Percentiles rank a stretch among this genome's conserved stretches.
Evolutionary conservation across 2,888 invertebrate species (phyloP).

Genomic region (Dexiosoma caninum): DNA sequence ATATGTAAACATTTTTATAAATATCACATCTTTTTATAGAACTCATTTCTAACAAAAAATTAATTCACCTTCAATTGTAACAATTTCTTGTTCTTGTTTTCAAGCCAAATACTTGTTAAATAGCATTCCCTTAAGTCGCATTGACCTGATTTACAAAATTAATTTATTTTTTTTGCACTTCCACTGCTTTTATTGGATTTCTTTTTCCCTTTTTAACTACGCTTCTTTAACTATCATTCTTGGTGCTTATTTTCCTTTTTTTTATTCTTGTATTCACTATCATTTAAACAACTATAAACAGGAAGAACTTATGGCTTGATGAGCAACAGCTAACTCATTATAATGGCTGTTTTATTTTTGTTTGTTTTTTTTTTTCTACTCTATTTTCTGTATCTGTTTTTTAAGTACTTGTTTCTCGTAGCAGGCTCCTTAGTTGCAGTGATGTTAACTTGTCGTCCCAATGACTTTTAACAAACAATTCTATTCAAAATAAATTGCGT

Average conservation of each 20-base stretch:
- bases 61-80: too few species aligned
- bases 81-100: not conserved
- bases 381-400: slow-evolving; percentile 31
- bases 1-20: too few species aligned
- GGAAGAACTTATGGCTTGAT: slow-evolving; percentile 64
- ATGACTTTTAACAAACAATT: too few species aligned
- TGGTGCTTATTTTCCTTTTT: not conserved
- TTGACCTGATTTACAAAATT: not conserved
- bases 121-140: slow-evolving; percentile 25
- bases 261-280: slow-evolving; percentile 44
- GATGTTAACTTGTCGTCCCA: too few species aligned
- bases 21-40: too few species aligned
- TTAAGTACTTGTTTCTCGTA: slow-evolving; percentile 12
- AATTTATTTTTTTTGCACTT: not conserved
- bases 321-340: slow-evolving; percentile 64
- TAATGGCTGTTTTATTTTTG: slow-evolving; percentile 57
- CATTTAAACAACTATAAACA: slow-evolving; percentile 61
- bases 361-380: slow-evolving; percentile 25
- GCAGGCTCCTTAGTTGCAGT: not conserved
- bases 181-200: slow-evolving; percentile 21
- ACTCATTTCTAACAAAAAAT: too few species aligned
- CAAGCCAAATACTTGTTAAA: not conserved
- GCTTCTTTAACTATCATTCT: not conserved
- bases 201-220: not conserved
- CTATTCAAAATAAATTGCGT: too few species aligned